Percentiles rank a stretch among this genome's conserved stretches.
Conservation (phyloP, 2,113 vertebrate species). For the Vombatus ursinus region DNA sequence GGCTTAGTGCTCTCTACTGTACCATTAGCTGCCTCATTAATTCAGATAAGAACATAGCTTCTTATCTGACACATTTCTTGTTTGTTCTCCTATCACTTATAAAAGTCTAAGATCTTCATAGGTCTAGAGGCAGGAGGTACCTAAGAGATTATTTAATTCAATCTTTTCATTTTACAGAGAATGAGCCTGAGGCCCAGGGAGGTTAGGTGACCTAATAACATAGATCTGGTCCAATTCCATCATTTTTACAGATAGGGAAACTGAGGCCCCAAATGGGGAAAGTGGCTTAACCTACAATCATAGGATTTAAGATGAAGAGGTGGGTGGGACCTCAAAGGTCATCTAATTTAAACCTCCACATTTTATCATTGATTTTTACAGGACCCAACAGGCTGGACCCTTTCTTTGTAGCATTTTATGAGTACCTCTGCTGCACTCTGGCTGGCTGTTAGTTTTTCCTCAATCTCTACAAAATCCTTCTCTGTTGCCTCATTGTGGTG, state of each 20-base stretch:
- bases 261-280: background rate
- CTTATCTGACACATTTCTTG: background rate
- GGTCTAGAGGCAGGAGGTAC: background rate
- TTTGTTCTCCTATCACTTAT: background rate
- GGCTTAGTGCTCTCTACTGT: background rate
- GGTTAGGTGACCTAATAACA: background rate
- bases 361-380: background rate
- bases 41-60: background rate
- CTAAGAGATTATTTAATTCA: background rate
- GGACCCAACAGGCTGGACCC: background rate
- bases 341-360: background rate
- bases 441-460: background rate
- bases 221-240: background rate
- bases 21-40: background rate
- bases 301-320: background rate
- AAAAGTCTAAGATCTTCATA: background rate
- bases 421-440: background rate
- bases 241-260: background rate
- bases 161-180: background rate
- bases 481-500: background rate
- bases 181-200: background rate
- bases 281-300: background rate
- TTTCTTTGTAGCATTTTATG: background rate
- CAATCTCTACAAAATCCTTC: background rate
- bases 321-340: no score